A percentile compares a stretch with the other conserved stretches of the same genome.
These are phyloP conservation scores for Agrochola litura DNA, from an alignment of 2,888 invertebrate genomes.

Conservation along the genomic window DNA sequence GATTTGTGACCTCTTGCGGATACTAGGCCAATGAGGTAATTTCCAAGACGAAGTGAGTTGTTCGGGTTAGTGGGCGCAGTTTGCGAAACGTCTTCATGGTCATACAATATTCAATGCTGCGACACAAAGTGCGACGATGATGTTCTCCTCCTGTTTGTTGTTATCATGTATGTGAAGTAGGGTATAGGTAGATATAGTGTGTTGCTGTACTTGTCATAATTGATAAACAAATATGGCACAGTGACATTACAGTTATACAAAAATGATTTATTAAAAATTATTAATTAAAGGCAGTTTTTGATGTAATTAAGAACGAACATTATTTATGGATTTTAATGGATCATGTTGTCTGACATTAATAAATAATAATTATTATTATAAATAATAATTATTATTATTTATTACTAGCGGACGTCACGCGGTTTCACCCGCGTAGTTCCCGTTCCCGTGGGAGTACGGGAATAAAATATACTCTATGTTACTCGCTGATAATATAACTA, in stretches of 20 bases:
- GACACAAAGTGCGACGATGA: constrained; percentile 52
- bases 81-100: constrained; percentile 36
- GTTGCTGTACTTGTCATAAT: background rate
- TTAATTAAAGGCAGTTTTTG: background rate
- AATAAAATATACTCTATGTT: too few species aligned
- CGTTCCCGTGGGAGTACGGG: too few species aligned
- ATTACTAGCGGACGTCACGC: too few species aligned
- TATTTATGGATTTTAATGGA: too few species aligned
- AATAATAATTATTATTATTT: too few species aligned
- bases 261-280: background rate
- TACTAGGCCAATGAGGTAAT: constrained; percentile 46
- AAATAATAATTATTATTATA: too few species aligned
- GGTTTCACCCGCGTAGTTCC: too few species aligned
- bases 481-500: too few species aligned
- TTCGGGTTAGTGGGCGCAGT: constrained; percentile 44
- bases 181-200: background rate
- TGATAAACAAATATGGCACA: background rate
- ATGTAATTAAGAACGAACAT: background rate
- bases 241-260: background rate
- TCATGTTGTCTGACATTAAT: too few species aligned
- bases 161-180: background rate
- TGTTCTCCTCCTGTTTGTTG: constrained; percentile 32
- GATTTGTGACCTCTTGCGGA: constrained; percentile 20
- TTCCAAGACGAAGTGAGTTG: constrained; percentile 48
- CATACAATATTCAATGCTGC: constrained; percentile 64